A percentile compares a stretch with the other conserved stretches of the same genome.
These are phyloP conservation scores for Saturnia pavonia DNA, from an alignment of 2,888 invertebrate genomes.

Conservation along the genomic window DNA sequence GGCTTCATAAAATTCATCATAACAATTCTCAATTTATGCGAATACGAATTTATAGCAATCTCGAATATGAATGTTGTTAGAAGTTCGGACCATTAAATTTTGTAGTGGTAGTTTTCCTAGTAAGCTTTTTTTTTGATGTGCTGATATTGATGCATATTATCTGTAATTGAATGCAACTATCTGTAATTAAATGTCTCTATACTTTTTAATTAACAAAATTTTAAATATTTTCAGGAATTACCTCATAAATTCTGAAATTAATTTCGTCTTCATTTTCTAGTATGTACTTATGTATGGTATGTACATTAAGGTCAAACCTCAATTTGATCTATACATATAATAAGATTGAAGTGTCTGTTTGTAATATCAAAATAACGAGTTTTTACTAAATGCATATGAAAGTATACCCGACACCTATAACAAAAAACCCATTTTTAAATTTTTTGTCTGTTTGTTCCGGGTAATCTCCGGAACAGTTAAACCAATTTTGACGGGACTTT, in stretches of 20 bases:
- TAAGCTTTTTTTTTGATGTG: not conserved
- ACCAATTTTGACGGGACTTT: too few relatives aligned
- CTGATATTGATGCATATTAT: not conserved
- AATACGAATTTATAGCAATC: conserved; percentile 23
- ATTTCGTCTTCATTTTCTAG: not conserved
- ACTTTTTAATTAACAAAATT: not conserved
- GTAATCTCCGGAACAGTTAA: too few relatives aligned
- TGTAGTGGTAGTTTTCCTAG: conserved; percentile 36
- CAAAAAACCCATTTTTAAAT: too few relatives aligned
- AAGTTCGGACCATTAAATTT: conserved; percentile 46
- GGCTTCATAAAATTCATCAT: not conserved
- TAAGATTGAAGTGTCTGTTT: too few relatives aligned
- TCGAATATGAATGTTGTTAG: conserved; percentile 45
- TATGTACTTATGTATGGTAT: too few relatives aligned
- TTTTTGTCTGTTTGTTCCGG: too few relatives aligned
- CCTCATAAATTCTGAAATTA: not conserved
- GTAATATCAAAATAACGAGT: too few relatives aligned
- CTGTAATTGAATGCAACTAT: not conserved
- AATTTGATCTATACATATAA: too few relatives aligned
- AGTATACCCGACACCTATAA: too few relatives aligned
- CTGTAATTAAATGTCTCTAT: not conserved
- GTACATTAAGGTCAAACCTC: too few relatives aligned
- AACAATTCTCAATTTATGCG: not conserved
- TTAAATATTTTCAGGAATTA: not conserved
- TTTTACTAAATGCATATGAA: too few relatives aligned